phyloP scores from a whole-genome alignment of 2,888 invertebrate species.

The Drosophila mimetica region DNA sequence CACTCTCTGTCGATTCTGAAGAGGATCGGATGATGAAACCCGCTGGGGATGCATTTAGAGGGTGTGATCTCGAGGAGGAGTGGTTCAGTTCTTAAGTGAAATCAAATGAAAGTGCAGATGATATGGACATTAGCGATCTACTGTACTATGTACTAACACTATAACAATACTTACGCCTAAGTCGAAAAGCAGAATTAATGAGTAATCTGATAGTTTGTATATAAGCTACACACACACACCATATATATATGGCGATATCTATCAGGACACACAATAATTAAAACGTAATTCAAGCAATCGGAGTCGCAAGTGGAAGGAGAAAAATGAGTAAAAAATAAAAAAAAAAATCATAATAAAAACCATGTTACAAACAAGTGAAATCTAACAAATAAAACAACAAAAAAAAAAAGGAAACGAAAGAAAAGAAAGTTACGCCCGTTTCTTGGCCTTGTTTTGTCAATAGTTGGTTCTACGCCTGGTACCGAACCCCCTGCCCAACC shows the following conservation, averaged over 20 bases:
- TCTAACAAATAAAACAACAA: slow-evolving; percentile 38
- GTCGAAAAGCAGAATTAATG: slow-evolving; percentile 28
- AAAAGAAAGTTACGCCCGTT: slow-evolving; percentile 5
- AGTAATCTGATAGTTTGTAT: slow-evolving; percentile 39
- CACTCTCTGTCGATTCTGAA: slow-evolving; percentile 2
- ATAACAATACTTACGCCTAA: slow-evolving; percentile 38
- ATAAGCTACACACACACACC: slow-evolving; percentile 32
- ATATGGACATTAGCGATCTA: slow-evolving; percentile 25
- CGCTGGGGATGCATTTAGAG: slow-evolving; percentile 1
- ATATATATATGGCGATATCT: slow-evolving; percentile 19
- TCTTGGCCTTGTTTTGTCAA: slow-evolving; percentile 47
- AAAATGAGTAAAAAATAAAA: slow-evolving; percentile 12
- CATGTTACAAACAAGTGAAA: slow-evolving; percentile 42
- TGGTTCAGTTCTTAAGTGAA: slow-evolving; percentile 18
- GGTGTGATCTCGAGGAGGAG: background rate
- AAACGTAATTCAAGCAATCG: slow-evolving; percentile 48
- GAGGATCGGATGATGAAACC: background rate
- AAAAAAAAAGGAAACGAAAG: slow-evolving; percentile 16
- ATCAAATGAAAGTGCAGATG: slow-evolving; percentile 35
- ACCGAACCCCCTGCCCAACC: too few species aligned
- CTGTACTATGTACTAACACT: slow-evolving; percentile 44
- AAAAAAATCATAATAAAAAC: slow-evolving; percentile 12
- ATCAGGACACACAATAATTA: slow-evolving; percentile 47
- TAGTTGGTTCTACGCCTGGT: slow-evolving; percentile 22
- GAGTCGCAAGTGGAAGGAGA: slow-evolving; percentile 20